Conservation (phyloP, 2,888 invertebrate genomes). For the Drosophila mulleri region DNA sequence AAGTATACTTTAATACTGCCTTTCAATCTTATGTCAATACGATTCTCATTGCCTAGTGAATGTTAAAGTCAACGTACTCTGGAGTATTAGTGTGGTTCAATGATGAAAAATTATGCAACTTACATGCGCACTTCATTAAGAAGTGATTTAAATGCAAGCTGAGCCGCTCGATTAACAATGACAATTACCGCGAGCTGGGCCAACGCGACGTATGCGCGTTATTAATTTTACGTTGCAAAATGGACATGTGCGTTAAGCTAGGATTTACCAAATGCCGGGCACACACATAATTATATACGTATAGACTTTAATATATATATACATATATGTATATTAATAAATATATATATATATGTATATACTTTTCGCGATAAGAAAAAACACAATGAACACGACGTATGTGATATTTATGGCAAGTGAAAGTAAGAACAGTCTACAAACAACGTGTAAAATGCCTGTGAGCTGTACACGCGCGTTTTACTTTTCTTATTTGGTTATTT, state of each 20-base stretch:
- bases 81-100: neutral
- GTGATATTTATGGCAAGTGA: conserved; percentile 15
- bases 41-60: no score
- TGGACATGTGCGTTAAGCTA: conserved; percentile 53
- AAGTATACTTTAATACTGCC: neutral
- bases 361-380: conserved; percentile 23
- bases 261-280: conserved; percentile 54
- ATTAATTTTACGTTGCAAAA: conserved; percentile 36
- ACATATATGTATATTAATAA: neutral
- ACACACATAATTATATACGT: conserved; percentile 16
- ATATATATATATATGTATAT: neutral
- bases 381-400: conserved; percentile 42
- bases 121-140: conserved; percentile 71
- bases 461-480: conserved; percentile 67
- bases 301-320: conserved; percentile 31
- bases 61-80: neutral
- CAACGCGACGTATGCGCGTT: conserved; percentile 45
- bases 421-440: conserved; percentile 53
- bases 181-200: conserved; percentile 48
- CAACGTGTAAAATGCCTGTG: conserved; percentile 59
- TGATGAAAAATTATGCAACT: conserved; percentile 62
- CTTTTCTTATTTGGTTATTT: conserved; percentile 10
- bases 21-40: neutral
- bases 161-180: conserved; percentile 54
- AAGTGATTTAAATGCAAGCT: conserved; percentile 69